phyloP scores from a whole-genome alignment of 2,113 vertebrate species.

The Heterochromis multidens region DNA sequence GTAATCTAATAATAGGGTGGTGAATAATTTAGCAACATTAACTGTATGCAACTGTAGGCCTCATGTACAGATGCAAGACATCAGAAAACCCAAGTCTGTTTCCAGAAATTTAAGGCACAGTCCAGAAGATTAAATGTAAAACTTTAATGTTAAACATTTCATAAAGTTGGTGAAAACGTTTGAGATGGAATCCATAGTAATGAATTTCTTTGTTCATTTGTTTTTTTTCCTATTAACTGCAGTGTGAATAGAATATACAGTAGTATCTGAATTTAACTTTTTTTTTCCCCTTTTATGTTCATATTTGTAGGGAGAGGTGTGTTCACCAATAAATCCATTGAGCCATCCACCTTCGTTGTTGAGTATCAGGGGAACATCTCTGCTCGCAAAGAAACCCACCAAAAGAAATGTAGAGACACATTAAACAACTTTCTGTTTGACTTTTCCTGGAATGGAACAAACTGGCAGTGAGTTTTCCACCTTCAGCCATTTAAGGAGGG shows the following conservation, averaged over 20 bases:
- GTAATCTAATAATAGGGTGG: not conserved
- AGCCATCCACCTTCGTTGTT: conserved; percentile 29
- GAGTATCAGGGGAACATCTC: conserved; percentile 14
- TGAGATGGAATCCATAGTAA: no score
- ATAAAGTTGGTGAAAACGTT: not conserved
- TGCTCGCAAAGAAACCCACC: not conserved
- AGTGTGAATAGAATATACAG: not conserved
- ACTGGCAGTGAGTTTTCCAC: not conserved
- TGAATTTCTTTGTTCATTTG: no score
- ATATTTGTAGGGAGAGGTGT: conserved; percentile 28
- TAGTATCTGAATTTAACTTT: not conserved
- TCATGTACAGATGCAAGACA: not conserved
- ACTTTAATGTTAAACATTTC: fast-evolving
- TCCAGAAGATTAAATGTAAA: no score
- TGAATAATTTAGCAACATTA: no score
- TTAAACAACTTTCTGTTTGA: conserved; percentile 7
- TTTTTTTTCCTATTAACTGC: no score
- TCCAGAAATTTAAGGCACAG: no score
- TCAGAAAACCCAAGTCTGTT: not conserved
- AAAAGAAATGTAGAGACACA: not conserved
- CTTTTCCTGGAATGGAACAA: conserved; percentile 12
- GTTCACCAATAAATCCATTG: not conserved
- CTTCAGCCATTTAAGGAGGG: not conserved
- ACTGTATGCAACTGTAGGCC: no score
- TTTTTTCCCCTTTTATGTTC: not conserved